Conservation (phyloP, 2,113 vertebrate genomes). For the Cyanistes caeruleus region DNA sequence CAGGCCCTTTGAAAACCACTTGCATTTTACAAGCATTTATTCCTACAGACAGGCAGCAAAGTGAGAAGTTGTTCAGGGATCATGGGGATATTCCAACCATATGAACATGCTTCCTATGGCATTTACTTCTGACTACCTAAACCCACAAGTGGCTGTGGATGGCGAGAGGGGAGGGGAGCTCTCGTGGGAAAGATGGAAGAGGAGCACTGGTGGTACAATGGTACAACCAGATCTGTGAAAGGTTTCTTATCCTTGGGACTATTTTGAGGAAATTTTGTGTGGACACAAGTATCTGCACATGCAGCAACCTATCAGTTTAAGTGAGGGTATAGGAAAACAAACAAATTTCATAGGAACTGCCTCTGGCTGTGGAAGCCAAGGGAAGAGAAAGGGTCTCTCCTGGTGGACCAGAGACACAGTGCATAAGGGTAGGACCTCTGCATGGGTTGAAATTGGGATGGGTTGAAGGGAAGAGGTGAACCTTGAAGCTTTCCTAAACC, state of each 20-base stretch:
- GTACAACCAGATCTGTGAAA: not conserved
- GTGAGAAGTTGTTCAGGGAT: not conserved
- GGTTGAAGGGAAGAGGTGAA: not conserved
- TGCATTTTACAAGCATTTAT: not conserved
- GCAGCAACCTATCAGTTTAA: not conserved
- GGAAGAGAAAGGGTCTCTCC: not conserved
- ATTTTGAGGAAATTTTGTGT: not conserved
- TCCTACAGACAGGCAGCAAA: not conserved
- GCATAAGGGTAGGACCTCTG: not conserved
- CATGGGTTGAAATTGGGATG: accelerated
- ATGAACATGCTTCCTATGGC: not conserved
- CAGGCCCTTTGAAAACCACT: not conserved
- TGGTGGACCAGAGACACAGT: not conserved
- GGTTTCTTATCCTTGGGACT: not conserved
- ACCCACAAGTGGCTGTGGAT: not conserved
- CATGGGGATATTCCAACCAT: not conserved
- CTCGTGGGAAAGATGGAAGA: not conserved
- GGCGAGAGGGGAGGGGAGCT: not conserved
- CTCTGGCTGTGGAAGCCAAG: not conserved
- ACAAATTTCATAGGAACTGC: not conserved
- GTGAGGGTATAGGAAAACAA: not conserved
- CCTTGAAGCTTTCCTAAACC: not conserved
- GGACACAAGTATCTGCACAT: not conserved
- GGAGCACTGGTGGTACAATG: not conserved
- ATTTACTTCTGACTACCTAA: not conserved